A percentile compares a stretch with the other conserved stretches of the same genome.
phyloP scores from a whole-genome alignment of 2,113 vertebrate species.

The Anolis sagrei region DNA sequence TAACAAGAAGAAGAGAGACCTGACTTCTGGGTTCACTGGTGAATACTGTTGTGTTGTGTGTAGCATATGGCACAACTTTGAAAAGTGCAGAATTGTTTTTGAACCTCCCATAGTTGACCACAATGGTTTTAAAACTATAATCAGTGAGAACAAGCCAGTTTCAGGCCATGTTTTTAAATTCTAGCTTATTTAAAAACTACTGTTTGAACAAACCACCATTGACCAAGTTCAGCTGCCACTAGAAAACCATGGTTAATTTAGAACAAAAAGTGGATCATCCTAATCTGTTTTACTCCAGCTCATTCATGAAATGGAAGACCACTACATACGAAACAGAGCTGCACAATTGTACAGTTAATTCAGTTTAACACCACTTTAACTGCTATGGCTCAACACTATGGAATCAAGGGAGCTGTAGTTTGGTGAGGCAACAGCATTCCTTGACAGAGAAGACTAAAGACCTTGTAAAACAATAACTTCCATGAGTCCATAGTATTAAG shows the following conservation, averaged over 20 bases:
- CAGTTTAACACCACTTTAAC: too few species aligned
- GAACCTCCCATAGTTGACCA: not conserved
- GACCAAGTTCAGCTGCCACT: not conserved
- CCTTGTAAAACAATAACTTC: too few species aligned
- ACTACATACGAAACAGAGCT: not conserved
- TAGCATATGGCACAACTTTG: not conserved
- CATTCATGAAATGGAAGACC: not conserved
- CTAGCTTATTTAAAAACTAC: not conserved
- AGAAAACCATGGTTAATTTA: not conserved
- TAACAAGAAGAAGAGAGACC: too few species aligned
- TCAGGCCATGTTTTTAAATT: not conserved
- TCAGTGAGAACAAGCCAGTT: not conserved
- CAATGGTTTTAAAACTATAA: not conserved
- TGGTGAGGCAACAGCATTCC: too few species aligned
- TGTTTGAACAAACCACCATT: not conserved
- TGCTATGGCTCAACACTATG: too few species aligned
- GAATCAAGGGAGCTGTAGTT: too few species aligned
- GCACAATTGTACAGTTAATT: too few species aligned
- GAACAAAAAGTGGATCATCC: not conserved
- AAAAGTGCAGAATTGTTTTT: not conserved
- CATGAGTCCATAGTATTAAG: too few species aligned
- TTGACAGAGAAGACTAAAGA: too few species aligned
- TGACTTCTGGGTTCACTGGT: not conserved
- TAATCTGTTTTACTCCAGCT: not conserved
- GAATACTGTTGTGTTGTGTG: not conserved